These are phyloP conservation scores for Caenorhabditis japonica DNA, from an alignment of 2,888 invertebrate genomes.

Conservation along the genomic window DNA sequence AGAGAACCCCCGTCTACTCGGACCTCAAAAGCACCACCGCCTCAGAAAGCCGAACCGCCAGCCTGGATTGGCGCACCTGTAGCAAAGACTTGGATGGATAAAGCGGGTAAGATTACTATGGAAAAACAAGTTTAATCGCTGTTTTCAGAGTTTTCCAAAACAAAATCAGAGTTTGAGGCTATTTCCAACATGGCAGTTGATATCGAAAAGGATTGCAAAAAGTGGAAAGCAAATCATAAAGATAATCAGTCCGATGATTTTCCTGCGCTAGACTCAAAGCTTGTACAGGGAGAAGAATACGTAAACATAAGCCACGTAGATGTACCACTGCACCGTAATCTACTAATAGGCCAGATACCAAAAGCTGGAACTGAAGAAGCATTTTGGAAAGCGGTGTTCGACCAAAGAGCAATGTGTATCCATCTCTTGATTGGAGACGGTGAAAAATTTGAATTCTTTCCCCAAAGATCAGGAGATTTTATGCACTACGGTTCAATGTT, in stretches of 20 bases:
- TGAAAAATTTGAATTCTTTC: conserved; percentile 14
- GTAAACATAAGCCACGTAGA: conserved; percentile 17
- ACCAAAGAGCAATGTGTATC: conserved; percentile 7
- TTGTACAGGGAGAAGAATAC: neutral
- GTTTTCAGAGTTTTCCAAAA: no score
- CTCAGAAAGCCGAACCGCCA: no score
- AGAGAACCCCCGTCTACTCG: no score
- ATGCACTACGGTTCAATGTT: conserved; percentile 20
- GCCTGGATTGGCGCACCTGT: conserved; percentile 6
- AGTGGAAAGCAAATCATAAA: no score
- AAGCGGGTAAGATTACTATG: conserved; percentile 1
- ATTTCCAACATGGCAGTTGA: no score
- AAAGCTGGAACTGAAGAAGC: conserved; percentile 13
- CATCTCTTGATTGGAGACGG: conserved; percentile 7
- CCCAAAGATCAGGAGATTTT: neutral
- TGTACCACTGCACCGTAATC: conserved; percentile 8
- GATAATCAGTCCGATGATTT: no score
- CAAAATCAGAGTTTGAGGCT: no score
- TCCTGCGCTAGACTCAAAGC: no score
- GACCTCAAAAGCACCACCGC: no score
- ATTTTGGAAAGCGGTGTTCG: conserved; percentile 32
- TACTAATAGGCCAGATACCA: conserved; percentile 22
- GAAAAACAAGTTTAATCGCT: no score
- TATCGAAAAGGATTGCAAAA: no score
- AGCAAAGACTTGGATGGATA: conserved; percentile 17